Percentiles rank a stretch among this genome's conserved stretches.
These are phyloP conservation scores for Ophthalmolycus amberensis DNA, from an alignment of 2,113 vertebrate genomes.

Conservation along the genomic window DNA sequence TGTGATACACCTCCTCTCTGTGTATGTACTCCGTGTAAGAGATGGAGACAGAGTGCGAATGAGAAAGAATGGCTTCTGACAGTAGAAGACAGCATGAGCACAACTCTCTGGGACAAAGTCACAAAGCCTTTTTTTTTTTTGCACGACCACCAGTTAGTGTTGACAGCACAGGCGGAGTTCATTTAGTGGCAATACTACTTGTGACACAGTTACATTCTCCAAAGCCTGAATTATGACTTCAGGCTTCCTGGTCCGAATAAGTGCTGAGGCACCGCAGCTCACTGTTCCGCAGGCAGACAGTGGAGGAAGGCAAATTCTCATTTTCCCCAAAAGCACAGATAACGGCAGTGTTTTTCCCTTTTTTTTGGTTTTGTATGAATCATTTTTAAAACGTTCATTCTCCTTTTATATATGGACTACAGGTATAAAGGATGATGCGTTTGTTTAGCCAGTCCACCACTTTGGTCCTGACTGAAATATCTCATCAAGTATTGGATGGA, in stretches of 20 bases:
- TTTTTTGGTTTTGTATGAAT: not conserved
- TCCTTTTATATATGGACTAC: not conserved
- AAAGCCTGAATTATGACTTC: slow-evolving; percentile 47
- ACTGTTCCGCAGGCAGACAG: not conserved
- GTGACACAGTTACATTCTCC: slow-evolving; percentile 54
- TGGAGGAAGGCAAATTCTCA: not conserved
- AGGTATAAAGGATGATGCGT: not conserved
- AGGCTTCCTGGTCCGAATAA: slow-evolving; percentile 25
- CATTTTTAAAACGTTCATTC: not conserved
- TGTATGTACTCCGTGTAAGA: slow-evolving; percentile 41
- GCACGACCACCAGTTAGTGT: slow-evolving; percentile 57
- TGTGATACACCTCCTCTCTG: slow-evolving; percentile 52
- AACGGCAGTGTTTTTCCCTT: not conserved
- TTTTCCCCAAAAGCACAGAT: slow-evolving; percentile 32
- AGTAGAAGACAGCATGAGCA: slow-evolving; percentile 48
- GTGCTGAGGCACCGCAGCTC: not conserved
- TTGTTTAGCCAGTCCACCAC: not conserved
- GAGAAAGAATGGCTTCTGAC: slow-evolving; percentile 65
- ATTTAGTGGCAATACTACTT: slow-evolving; percentile 42
- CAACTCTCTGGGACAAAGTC: slow-evolving; percentile 58
- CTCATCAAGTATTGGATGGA: not conserved
- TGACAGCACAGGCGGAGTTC: slow-evolving; percentile 49
- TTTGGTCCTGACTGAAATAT: not conserved
- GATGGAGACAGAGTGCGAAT: slow-evolving; percentile 43
- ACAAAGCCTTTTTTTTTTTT: slow-evolving; percentile 44